These are phyloP conservation scores for Bufo bufo DNA, from an alignment of 2,113 vertebrate species.

Conservation along the genomic window DNA sequence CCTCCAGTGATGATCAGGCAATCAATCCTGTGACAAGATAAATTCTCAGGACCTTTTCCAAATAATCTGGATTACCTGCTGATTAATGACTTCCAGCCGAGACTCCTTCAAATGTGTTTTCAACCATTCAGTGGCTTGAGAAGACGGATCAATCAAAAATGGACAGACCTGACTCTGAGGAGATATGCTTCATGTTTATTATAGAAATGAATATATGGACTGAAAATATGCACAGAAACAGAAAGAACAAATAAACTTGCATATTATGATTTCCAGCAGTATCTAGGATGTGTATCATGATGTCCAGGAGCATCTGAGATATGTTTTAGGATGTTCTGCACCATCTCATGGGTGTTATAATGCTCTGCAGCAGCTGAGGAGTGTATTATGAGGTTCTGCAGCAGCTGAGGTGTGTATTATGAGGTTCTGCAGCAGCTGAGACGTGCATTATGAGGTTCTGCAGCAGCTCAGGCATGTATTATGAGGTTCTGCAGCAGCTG, in stretches of 20 bases:
- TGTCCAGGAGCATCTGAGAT: background rate
- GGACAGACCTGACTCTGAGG: conserved; percentile 88
- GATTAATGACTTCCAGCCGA: conserved; percentile 90
- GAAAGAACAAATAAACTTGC: background rate
- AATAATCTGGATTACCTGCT: conserved; percentile 78
- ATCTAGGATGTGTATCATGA: background rate
- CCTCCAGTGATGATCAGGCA: too few relatives aligned
- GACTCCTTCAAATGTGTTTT: conserved; percentile 87
- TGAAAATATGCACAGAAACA: background rate
- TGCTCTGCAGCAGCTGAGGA: background rate
- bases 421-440: background rate
- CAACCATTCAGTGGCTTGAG: conserved; percentile 92
- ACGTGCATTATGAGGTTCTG: background rate
- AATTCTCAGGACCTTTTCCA: too few relatives aligned
- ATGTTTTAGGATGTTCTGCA: background rate
- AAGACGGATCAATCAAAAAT: conserved; percentile 94
- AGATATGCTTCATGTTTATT: background rate
- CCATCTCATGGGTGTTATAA: background rate
- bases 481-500: too few relatives aligned
- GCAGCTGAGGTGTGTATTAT: background rate
- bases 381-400: background rate
- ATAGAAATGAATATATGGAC: background rate
- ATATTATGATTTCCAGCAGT: too few relatives aligned
- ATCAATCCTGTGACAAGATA: too few relatives aligned
- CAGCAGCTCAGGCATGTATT: too few relatives aligned